Conservation (phyloP, 35 echinoderm and acorn worm species). For the Chiridota heheva region DNA sequence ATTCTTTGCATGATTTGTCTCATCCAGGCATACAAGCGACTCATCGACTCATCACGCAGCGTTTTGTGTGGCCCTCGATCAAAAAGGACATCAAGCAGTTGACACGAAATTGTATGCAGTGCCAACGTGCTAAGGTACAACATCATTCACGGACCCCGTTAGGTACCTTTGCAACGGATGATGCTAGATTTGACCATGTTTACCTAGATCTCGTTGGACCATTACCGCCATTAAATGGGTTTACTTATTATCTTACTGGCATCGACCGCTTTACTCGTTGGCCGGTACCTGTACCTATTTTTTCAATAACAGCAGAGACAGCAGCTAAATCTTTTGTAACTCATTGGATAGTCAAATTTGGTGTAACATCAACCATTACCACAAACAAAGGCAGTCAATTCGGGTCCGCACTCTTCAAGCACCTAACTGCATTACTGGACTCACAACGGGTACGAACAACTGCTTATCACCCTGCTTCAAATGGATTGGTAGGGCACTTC, state of each 20-base stretch:
- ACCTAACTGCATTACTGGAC: not conserved
- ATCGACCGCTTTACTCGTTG: slow-evolving; percentile 68
- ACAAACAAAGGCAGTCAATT: slow-evolving; percentile 21
- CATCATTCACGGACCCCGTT: slow-evolving; percentile 7
- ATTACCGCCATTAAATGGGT: slow-evolving; percentile 55
- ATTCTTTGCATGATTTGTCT: slow-evolving; percentile 32
- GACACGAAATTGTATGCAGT: slow-evolving; percentile 34
- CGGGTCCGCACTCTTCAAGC: not conserved
- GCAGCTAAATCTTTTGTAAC: not conserved
- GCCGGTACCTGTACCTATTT: slow-evolving; percentile 65
- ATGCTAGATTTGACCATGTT: slow-evolving; percentile 19
- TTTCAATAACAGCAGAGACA: slow-evolving; percentile 20
- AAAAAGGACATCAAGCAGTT: slow-evolving; percentile 55
- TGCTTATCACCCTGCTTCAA: slow-evolving; percentile 29
- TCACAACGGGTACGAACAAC: slow-evolving; percentile 9
- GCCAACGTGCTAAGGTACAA: slow-evolving; percentile 9
- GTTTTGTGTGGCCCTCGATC: slow-evolving; percentile 61
- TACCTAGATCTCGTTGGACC: slow-evolving; percentile 66
- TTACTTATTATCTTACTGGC: slow-evolving; percentile 49
- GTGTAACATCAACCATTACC: slow-evolving; percentile 10
- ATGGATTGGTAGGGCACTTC: slow-evolving; percentile 46
- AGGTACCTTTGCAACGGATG: not conserved
- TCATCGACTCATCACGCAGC: slow-evolving; percentile 31
- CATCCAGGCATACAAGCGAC: slow-evolving; percentile 42
- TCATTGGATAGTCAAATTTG: not conserved